Percentiles rank a stretch among this genome's conserved stretches.
Conservation (phyloP, 2,797 vertebrate species). For the Falco peregrinus region DNA sequence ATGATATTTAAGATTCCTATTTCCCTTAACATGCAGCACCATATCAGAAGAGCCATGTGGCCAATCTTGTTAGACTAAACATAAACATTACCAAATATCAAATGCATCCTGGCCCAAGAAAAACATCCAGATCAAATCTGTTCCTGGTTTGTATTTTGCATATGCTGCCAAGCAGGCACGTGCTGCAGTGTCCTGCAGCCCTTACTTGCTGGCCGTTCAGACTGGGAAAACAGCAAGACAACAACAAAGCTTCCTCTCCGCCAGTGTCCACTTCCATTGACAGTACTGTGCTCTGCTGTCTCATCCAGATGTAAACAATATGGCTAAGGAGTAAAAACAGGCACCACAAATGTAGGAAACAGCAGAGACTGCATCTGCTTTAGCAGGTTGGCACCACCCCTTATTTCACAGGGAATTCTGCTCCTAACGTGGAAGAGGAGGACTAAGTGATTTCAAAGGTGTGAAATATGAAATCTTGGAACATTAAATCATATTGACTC, state of each 20-base stretch:
- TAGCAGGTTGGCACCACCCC: background rate
- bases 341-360: background rate
- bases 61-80: background rate
- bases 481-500: background rate
- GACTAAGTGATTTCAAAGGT: background rate
- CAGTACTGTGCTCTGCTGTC: background rate
- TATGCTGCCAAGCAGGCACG: background rate
- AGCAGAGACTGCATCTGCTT: background rate
- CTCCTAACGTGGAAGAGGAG: background rate
- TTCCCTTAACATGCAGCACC: background rate
- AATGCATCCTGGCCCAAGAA: background rate
- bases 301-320: background rate
- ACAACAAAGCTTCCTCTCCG: background rate
- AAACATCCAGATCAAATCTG: background rate
- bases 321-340: background rate
- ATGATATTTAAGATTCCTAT: background rate
- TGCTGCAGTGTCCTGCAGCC: background rate
- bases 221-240: background rate
- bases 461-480: background rate
- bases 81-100: background rate
- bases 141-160: rapidly evolving
- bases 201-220: background rate
- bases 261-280: background rate
- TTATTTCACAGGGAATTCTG: background rate
- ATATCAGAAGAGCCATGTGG: background rate